Evolutionary conservation across 2,888 invertebrate genomes (phyloP), one percentile per base, ranked within the genome.

Genomic region (Litoditis marina): DNA sequence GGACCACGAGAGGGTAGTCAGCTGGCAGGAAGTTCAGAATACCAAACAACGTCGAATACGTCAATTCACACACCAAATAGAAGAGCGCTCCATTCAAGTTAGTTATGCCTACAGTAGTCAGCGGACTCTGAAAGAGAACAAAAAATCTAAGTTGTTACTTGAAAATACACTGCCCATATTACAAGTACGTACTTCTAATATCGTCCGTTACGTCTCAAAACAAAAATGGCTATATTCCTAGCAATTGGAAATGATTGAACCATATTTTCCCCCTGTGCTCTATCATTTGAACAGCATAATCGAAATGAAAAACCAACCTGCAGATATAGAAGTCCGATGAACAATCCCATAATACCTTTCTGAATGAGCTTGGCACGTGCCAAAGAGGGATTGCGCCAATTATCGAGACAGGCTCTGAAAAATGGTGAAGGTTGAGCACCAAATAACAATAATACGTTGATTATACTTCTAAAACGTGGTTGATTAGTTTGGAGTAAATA

Each of bases 1-100:
- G 86, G 69, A 92, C 87, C 83, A 94, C 92, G 66, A 94, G 89
- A 0, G 92, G 92, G 42, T 92, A 86, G 83, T 94, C 94, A 0
- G 90, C 88, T 74, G 92, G 92, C 83, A 94, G 92, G 46, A 92
- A 91, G 34, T 73, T 91, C 63, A 94, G 89, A 46, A 94, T 94
- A 66, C 92, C 91, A 82, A 93, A 93, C n/a, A 92, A 89, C 84
- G 92, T 93, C 80, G 92, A 91, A 84, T 94, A 93, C 8, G 77
- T 79, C 39, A 78, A 64, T 55, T 78, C 78, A 53, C 72, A 74
- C 34, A 76, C 87, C 83, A 92, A 90, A 81, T 93, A 88, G 84
- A 92, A 94, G 60, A 94, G 87, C 30, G 90, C 92, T 47, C 94
- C 94, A 83, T 92, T 94, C 71, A 94, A 91, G 84, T 94, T 94